phyloP scores from a whole-genome alignment of 2,113 vertebrate genomes.

The Polypterus bichir region DNA sequence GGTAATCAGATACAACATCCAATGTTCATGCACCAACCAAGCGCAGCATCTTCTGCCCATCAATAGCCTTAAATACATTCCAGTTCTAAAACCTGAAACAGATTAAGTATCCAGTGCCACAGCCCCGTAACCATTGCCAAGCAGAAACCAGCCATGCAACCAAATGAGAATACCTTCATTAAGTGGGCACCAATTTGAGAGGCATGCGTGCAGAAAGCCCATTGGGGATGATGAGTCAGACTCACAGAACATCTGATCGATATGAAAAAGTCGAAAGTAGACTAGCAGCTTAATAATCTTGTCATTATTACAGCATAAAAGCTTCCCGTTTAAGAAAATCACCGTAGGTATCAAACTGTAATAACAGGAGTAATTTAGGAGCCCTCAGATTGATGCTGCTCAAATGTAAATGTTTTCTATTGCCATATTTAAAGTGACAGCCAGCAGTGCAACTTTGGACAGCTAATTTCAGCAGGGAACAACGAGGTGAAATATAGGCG shows the following conservation, averaged over 20 bases:
- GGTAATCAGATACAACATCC: too few species aligned
- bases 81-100: too few species aligned
- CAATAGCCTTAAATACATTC: too few species aligned
- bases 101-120: too few species aligned
- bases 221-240: too few species aligned
- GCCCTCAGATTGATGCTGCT: not conserved
- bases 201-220: too few species aligned
- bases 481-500: not conserved
- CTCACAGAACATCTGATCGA: not conserved
- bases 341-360: slow-evolving; percentile 4
- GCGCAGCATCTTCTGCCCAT: too few species aligned
- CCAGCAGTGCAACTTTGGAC: not conserved
- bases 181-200: too few species aligned
- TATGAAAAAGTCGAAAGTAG: not conserved
- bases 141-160: too few species aligned
- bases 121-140: too few species aligned
- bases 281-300: slow-evolving; percentile 4
- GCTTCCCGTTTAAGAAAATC: slow-evolving; percentile 5
- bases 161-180: too few species aligned
- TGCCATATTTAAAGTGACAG: slow-evolving; percentile 1
- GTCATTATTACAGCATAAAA: slow-evolving; percentile 6
- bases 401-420: not conserved
- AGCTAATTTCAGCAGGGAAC: not conserved
- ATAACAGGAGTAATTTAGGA: slow-evolving; percentile 8
- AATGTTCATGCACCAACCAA: too few species aligned